Evolutionary conservation across 2,797 vertebrate species (phyloP).

Genomic region (Tapirus indicus): DNA sequence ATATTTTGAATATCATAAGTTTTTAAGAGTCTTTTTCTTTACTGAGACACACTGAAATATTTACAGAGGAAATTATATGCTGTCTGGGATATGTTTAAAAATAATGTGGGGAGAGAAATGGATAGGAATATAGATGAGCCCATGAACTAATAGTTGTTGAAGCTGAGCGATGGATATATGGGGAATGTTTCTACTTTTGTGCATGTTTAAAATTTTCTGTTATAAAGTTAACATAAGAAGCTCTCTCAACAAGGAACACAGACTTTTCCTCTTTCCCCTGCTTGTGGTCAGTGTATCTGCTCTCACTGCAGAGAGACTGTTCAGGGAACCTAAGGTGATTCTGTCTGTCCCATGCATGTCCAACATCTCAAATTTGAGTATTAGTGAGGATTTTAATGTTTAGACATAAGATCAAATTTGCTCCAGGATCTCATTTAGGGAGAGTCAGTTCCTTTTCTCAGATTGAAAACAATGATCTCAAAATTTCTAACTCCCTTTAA

Average conservation of each 20-base stretch:
- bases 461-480: neutral
- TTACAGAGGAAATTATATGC: slow-evolving; percentile 15
- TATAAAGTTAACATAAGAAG: neutral
- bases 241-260: neutral
- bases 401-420: neutral
- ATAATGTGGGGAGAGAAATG: neutral
- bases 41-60: neutral
- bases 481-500: neutral
- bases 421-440: neutral
- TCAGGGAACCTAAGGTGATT: neutral
- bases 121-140: neutral
- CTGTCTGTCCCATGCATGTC: neutral
- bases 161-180: neutral
- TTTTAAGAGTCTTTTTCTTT: neutral
- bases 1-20: neutral
- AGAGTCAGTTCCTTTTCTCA: neutral
- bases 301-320: neutral
- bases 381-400: neutral
- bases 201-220: neutral
- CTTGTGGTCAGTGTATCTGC: neutral
- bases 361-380: neutral
- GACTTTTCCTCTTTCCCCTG: neutral
- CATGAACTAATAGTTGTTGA: neutral
- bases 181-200: neutral
- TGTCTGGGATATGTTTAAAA: neutral